Evolutionary conservation across 2,113 vertebrate genomes (phyloP), one percentile per base, ranked within the genome.

Genomic region (Gallinago media): DNA sequence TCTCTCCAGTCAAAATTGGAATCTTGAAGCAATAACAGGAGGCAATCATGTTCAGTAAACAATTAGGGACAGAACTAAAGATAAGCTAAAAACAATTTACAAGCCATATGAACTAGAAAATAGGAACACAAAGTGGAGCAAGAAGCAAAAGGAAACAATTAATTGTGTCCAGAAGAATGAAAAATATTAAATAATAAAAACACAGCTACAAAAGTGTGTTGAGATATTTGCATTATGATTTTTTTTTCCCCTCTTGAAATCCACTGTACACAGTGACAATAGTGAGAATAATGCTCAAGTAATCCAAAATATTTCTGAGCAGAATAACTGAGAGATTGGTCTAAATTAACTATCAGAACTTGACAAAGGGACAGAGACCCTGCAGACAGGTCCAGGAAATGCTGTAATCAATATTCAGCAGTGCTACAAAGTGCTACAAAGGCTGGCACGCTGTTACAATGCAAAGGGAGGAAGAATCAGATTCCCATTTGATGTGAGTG

Each of bases 61-160:
- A 96, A 85, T 94, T 95, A 95, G 55, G 34, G 7, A 73, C 8
- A 46, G 14, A 61, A 94, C 15, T 65, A 78, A 94, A 94, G 63
- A 82, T 46, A 87, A 58, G 36, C 61, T 89, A 75, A 95, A 96
- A 71, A 18, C 25, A 42, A 32, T 92, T 97, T 93, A 79, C 12
- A 89, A 96, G 61, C 34, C 62, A 94, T 85, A 89, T 66, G 50
- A 94, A 89, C 59, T 89, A 61, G 91, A 96, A 97, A 94, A 97
- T 71, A 87, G 56, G 71, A 93, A 47, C 32, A 97, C 4, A 74
- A 92, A 82, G 12, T 56, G 5, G 6, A 75, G 34, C 56, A 75
- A 36, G 5, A 76, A 46, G 6, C 3, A 62, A 66, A 79, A 94
- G 29, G 6, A 68, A 68, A 61, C 1, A 10, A 94, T 59, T 47